These are phyloP conservation scores for Acanthiza pusilla DNA, from an alignment of 2,797 vertebrate genomes.

Conservation along the genomic window DNA sequence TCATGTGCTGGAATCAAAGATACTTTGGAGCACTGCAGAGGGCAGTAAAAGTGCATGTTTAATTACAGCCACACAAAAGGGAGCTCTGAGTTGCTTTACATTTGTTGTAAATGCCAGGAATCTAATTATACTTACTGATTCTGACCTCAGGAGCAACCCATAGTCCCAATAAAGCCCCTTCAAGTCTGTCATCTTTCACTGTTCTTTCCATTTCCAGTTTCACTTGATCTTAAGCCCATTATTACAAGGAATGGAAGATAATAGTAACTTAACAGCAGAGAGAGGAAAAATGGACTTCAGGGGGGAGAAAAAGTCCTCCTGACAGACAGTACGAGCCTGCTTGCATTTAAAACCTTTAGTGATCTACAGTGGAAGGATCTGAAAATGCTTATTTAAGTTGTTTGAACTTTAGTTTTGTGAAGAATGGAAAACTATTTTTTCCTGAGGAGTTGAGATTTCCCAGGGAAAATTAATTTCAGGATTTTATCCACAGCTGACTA, in stretches of 20 bases:
- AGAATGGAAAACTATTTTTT: not conserved
- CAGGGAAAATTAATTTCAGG: not conserved
- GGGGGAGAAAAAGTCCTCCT: not conserved
- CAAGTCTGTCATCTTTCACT: conserved; percentile 63
- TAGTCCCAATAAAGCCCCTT: conserved; percentile 52
- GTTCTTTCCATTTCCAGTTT: conserved; percentile 60
- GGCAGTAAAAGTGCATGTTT: conserved; percentile 65
- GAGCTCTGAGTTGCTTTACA: conserved; percentile 43
- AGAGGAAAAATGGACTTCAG: not conserved
- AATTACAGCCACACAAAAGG: conserved; percentile 57
- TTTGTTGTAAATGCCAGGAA: conserved; percentile 63
- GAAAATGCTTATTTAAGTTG: conserved; percentile 2
- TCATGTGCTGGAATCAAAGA: conserved; percentile 79
- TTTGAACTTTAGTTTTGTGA: not conserved
- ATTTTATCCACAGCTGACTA: not conserved
- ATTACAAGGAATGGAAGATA: conserved; percentile 46
- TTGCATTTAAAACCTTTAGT: not conserved
- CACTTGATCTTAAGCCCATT: conserved; percentile 66
- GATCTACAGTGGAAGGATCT: not conserved
- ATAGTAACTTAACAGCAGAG: conserved; percentile 48
- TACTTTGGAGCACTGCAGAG: conserved; percentile 62
- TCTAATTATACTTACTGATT: conserved; percentile 69
- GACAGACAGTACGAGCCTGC: not conserved
- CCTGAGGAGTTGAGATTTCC: not conserved
- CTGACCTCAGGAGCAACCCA: conserved; percentile 59